Evolutionary conservation across 2,888 invertebrate genomes (phyloP).

Genomic region (Nectonema munidae): DNA sequence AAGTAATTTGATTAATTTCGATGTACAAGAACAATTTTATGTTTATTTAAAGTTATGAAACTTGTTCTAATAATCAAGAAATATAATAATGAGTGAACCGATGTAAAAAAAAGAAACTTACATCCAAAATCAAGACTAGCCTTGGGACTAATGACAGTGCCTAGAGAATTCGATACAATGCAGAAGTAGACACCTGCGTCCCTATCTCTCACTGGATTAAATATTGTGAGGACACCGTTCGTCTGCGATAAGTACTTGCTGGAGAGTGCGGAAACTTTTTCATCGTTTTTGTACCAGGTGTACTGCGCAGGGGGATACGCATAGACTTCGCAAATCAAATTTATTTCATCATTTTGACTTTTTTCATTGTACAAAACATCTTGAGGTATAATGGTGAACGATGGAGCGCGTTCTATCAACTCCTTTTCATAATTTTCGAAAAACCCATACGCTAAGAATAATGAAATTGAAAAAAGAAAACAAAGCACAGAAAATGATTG

Average conservation of each 20-base stretch:
- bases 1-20: no score
- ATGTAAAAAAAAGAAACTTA: slow-evolving; percentile 19
- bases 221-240: slow-evolving; percentile 6
- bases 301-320: background rate
- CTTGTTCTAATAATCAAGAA: no score
- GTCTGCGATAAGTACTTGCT: background rate
- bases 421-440: no score
- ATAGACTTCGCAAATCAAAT: background rate
- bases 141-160: slow-evolving; percentile 52
- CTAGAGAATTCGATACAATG: slow-evolving; percentile 53
- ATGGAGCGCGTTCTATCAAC: no score
- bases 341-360: background rate
- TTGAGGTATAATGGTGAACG: background rate
- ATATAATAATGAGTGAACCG: background rate
- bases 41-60: no score
- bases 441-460: no score
- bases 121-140: slow-evolving; percentile 51
- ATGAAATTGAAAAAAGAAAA: no score
- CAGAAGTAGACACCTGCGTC: slow-evolving; percentile 70
- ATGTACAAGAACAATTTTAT: no score
- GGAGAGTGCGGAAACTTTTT: no score
- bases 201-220: slow-evolving; percentile 19
- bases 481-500: no score
- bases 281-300: slow-evolving; percentile 7
- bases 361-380: background rate